Conservation (phyloP, 2,797 vertebrate species). For the Tiaroga cobitis region DNA sequence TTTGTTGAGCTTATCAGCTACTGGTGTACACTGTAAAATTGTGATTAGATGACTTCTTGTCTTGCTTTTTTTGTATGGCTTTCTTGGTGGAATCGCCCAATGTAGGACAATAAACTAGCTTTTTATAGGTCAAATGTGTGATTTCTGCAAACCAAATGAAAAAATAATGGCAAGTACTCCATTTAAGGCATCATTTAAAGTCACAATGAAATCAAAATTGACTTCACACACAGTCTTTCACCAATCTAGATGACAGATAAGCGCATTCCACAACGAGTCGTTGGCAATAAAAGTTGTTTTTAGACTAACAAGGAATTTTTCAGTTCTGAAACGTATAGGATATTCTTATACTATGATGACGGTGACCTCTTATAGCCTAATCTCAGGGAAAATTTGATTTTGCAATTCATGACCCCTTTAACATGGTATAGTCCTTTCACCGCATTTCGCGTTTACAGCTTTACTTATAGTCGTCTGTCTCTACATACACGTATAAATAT, state of each 20-base stretch:
- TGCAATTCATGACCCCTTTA: no score
- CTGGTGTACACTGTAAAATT: conserved; percentile 8
- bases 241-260: no score
- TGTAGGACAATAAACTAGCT: not conserved
- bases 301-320: no score
- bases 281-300: no score
- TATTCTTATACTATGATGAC: no score
- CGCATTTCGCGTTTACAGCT: not conserved
- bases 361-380: no score
- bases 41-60: not conserved
- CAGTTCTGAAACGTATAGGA: no score
- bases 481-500: not conserved
- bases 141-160: not conserved
- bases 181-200: not conserved
- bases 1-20: not conserved
- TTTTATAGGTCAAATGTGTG: not conserved
- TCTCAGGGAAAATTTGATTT: no score
- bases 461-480: not conserved
- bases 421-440: not conserved
- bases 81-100: not conserved
- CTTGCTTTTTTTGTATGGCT: not conserved
- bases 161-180: not conserved
- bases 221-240: no score
- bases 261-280: no score
- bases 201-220: no score